Base-by-base conservation (phyloP, 1,140 invertebrate species). In the Scaptomyza pallida region DNA sequence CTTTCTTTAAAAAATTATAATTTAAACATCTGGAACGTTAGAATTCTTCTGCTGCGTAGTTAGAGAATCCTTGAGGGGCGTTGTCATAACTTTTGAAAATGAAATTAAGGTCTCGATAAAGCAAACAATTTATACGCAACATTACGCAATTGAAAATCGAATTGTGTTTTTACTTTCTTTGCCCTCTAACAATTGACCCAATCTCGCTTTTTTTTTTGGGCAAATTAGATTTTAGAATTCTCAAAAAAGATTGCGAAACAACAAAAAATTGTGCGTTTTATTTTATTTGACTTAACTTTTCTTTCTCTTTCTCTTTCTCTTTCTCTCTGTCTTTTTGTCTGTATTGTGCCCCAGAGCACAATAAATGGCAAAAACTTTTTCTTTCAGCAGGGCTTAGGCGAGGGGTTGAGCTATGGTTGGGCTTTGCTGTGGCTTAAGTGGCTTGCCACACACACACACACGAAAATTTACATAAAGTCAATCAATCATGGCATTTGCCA, bases 391-490 rank as follows among this genome's bases (percentile, higher is more conserved):
- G 44, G 13, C 12, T 19, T 21, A 23, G 37, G 3, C 5, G 40
- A 40, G 6, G 5, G n/a, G 9, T 4, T 41, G n/a, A 1, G 26
- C 0, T 16, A 5, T 30, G 5, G 10, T 30, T 47, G 3, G 1
- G 10, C 15, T 10, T 16, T 15, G 4, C 33, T 45, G 23, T 10
- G 33, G 37, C 64, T 70, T 81, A 86, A 86, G 82, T 81, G 82
- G 62, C 67, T 86, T 86, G 82, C 74, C 74, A 69, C 44, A 43
- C n/a, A n/a, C n/a, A n/a, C n/a, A n/a, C n/a, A n/a, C n/a, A n/a
- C n/a, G n/a, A 72, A 75, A 86, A 86, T 86, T 86, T 86, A 86
- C 82, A 86, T 86, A 86, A 86, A 86, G 78, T 88, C 82, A 88
- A 86, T 86, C 82, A 86, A 86, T 86, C 82, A 86, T 75, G 82